Conservation (phyloP, 2,113 vertebrate genomes). For the Phylloscopus trochilus region DNA sequence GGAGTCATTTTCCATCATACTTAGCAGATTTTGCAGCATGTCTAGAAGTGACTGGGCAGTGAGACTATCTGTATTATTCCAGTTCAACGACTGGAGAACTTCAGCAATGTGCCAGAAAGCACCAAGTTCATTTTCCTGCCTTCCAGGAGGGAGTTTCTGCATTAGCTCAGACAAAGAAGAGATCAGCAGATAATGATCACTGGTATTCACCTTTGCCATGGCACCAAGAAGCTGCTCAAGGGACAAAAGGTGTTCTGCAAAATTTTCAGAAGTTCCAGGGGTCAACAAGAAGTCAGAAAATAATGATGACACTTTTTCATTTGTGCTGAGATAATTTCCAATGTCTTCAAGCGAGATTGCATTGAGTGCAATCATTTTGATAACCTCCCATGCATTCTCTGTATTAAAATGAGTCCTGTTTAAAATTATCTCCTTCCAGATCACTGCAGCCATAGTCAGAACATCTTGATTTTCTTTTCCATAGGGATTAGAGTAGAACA, state of each 20-base stretch:
- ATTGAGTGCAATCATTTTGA: conserved; percentile 26
- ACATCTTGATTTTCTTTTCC: background rate
- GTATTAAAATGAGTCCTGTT: conserved; percentile 20
- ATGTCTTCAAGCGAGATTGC: background rate
- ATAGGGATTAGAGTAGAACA: background rate
- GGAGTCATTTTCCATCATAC: background rate
- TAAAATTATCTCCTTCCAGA: conserved; percentile 34
- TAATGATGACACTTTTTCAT: conserved; percentile 13
- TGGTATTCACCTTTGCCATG: background rate
- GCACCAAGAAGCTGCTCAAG: conserved; percentile 22
- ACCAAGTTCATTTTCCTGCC: background rate
- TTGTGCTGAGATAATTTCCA: conserved; percentile 2
- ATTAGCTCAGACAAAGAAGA: conserved; percentile 18
- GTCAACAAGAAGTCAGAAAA: conserved; percentile 27
- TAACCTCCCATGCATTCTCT: conserved; percentile 31
- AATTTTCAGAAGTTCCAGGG: background rate
- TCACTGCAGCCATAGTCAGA: conserved; percentile 19
- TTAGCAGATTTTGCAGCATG: background rate
- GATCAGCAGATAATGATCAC: conserved; percentile 3
- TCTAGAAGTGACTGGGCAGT: background rate
- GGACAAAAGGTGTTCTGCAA: background rate
- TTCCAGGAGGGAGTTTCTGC: background rate
- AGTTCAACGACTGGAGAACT: background rate
- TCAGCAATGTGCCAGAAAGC: conserved; percentile 21
- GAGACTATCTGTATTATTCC: background rate